Evolutionary conservation across 2,888 invertebrate genomes (phyloP).

Genomic region (Drosophila meridionalis): DNA sequence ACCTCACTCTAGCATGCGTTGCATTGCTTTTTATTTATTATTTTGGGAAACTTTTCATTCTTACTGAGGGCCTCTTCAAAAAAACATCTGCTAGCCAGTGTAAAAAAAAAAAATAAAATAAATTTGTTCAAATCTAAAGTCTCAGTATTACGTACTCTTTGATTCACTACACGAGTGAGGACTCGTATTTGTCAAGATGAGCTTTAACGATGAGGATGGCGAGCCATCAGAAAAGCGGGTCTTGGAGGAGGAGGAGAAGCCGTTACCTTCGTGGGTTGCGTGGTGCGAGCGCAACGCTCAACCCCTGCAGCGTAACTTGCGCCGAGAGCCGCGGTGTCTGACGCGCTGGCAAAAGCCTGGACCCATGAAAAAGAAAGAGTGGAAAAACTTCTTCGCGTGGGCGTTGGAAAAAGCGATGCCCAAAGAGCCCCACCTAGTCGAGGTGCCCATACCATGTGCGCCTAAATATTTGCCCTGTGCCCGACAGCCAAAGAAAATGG

Average conservation of each 20-base stretch:
- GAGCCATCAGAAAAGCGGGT: neutral
- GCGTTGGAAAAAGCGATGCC: conserved; percentile 50
- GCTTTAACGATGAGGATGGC: conserved; percentile 19
- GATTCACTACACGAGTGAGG: neutral
- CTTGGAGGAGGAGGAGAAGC: conserved; percentile 6
- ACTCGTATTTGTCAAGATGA: conserved; percentile 14
- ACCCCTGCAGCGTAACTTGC: conserved; percentile 28
- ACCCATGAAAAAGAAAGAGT: conserved; percentile 60
- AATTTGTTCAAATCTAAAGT: conserved; percentile 17
- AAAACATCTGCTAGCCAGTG: conserved; percentile 21
- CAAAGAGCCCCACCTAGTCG: conserved; percentile 4
- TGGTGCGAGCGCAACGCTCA: conserved; percentile 55
- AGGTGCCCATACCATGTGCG: conserved; percentile 40
- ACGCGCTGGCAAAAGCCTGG: conserved; percentile 65
- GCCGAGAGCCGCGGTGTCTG: neutral
- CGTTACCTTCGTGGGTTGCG: conserved; percentile 43
- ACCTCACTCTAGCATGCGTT: conserved; percentile 28
- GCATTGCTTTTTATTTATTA: conserved; percentile 3
- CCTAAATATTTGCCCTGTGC: conserved; percentile 47
- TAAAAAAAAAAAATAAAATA: conserved; percentile 21
- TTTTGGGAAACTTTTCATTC: neutral
- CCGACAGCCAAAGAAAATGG: conserved; percentile 7
- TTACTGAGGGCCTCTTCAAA: neutral
- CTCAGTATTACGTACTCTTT: neutral
- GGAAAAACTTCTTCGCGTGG: conserved; percentile 53